Evolutionary conservation across 2,113 vertebrate genomes (phyloP).

Genomic region (Aplodontia rufa): DNA sequence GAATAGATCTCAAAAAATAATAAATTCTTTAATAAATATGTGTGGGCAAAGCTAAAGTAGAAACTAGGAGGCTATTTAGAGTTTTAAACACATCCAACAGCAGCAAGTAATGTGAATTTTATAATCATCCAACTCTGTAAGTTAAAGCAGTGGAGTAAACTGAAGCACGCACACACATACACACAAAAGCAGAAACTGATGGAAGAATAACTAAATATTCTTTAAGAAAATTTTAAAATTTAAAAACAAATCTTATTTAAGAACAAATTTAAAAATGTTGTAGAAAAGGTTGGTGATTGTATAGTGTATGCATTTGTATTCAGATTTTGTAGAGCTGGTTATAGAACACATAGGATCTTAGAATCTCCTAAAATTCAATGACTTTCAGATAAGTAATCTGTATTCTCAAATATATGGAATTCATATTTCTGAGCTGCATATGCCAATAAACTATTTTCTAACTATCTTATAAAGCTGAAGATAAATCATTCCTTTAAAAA

Average conservation of each 20-base stretch:
- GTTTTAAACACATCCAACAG: background rate
- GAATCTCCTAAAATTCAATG: background rate
- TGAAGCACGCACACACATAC: too few relatives aligned
- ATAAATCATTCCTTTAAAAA: background rate
- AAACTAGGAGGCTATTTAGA: background rate
- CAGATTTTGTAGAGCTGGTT: background rate
- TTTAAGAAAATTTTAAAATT: background rate
- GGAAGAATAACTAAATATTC: background rate
- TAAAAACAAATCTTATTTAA: too few relatives aligned
- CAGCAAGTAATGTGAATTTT: background rate
- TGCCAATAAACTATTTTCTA: background rate
- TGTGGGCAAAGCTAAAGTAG: background rate
- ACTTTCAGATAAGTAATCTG: background rate
- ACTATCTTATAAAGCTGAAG: background rate
- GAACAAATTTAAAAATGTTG: background rate
- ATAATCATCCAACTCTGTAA: background rate
- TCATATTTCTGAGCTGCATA: background rate
- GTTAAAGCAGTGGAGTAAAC: background rate
- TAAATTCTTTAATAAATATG: too few relatives aligned
- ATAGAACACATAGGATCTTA: background rate
- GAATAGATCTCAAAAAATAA: background rate
- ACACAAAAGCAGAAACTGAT: too few relatives aligned
- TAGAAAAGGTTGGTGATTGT: background rate
- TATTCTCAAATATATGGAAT: background rate
- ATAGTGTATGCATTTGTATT: too few relatives aligned